Base-by-base conservation (phyloP, 2,888 invertebrate genomes). In the Synanthedon andrenaeformis region DNA sequence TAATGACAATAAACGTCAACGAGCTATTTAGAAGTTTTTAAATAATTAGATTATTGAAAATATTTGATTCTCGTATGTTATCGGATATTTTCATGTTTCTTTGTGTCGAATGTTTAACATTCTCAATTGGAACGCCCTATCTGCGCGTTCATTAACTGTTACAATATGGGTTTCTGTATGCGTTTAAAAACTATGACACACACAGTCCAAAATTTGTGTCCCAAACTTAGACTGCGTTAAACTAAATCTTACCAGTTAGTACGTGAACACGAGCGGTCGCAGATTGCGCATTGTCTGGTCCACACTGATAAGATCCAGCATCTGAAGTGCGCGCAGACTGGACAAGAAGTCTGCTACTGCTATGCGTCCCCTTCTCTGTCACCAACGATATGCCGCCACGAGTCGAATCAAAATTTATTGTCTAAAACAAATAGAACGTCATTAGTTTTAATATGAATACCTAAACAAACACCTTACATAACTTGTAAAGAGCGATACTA, bases 331-430 rank as follows among this genome's bases (percentile, higher is more conserved):
- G 90, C 53, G 95, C 95, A 62, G 94, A 92, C 76, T 95, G 95
- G 60, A 95, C 94, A 57, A 96, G 88, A 56, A 96, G 89, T 50
- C 94, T 90, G 78, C 95, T 95, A 63, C 94, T 94, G 64, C 95
- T 95, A 66, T 94, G 90, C 57, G 91, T 89, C 54, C 95, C 95
- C 74, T 95, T 96, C 78, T 95, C 95, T 49, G 95, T 95, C 59
- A 96, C 94, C 66, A 96, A 88, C 67, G 94, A 94, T 82, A 96
- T 94, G 49, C 96, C 96, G 50, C 96, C 96, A 53, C 95, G 90
- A 42, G 94, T 94, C 55, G 96, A 95, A 84, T 96, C 95, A 82
- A 95, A 96, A 89, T 95, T 96, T 89, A 96, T 95, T 70, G 92
- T 91, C 92, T 95, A 51, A 58, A 57, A 52, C 51, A 64, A 58